phyloP scores from a whole-genome alignment of 2,888 invertebrate species.

The Perizoma flavofasciatum region DNA sequence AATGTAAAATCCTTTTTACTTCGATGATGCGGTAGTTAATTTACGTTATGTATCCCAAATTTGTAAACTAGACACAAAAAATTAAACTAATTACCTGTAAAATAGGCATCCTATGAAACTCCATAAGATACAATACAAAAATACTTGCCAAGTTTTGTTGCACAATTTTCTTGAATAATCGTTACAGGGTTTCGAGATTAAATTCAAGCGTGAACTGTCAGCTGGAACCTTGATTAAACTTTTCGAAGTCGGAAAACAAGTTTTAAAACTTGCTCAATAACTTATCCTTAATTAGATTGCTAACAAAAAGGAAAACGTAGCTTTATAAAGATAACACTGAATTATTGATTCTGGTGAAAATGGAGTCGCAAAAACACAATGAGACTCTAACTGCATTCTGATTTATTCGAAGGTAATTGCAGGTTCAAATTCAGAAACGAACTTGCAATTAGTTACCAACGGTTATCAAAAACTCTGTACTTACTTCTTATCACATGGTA shows the following conservation, averaged over 20 bases:
- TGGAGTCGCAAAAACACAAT: too few relatives aligned
- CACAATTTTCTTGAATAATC: constrained; percentile 27
- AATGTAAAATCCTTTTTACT: background rate
- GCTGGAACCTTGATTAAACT: constrained; percentile 35
- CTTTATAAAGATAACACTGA: too few relatives aligned
- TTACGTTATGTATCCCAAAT: background rate
- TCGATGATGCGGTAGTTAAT: background rate
- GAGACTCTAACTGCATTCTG: too few relatives aligned
- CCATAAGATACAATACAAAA: constrained; percentile 15
- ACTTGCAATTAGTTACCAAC: too few relatives aligned
- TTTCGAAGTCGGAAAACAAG: constrained; percentile 30
- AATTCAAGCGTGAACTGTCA: constrained; percentile 32
- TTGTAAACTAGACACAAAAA: background rate
- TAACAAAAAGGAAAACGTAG: constrained; percentile 19
- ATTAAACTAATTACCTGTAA: too few relatives aligned
- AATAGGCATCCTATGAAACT: background rate
- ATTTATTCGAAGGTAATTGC: too few relatives aligned
- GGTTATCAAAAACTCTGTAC: too few relatives aligned
- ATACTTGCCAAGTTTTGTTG: constrained; percentile 28
- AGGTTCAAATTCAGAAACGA: too few relatives aligned
- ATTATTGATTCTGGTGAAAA: too few relatives aligned
- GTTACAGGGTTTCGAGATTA: constrained; percentile 28
- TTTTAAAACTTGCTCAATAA: constrained; percentile 31
- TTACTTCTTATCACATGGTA: too few relatives aligned
- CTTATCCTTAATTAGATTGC: constrained; percentile 32